Evolutionary conservation across 2,797 vertebrate genomes (phyloP).

Genomic region (Eulemur rubriventer): DNA sequence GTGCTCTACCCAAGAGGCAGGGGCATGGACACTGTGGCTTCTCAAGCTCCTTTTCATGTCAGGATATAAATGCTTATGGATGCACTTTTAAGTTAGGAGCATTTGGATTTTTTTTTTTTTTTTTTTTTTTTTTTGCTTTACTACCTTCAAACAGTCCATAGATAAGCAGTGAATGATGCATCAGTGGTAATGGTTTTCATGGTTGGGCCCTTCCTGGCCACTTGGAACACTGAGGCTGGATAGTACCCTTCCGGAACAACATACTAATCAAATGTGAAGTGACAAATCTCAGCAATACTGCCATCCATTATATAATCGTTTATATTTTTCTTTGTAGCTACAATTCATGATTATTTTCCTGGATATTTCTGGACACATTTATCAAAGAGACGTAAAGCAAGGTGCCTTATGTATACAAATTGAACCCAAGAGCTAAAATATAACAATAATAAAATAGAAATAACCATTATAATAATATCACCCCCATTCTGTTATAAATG

Average conservation of each 20-base stretch:
- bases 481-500: neutral
- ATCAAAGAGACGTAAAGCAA: slow-evolving; percentile 35
- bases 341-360: slow-evolving; percentile 34
- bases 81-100: slow-evolving; percentile 6
- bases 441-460: neutral
- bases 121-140: slow-evolving; percentile 39
- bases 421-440: slow-evolving; percentile 4
- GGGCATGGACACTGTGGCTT: neutral
- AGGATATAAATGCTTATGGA: neutral
- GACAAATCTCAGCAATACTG: neutral
- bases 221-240: neutral
- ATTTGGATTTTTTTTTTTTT: slow-evolving; percentile 28
- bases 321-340: slow-evolving; percentile 6
- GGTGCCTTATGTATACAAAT: neutral
- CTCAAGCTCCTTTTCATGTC: neutral
- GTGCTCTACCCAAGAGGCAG: neutral
- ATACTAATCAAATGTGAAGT: neutral
- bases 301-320: neutral
- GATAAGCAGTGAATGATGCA: neutral
- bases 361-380: slow-evolving; percentile 1
- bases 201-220: neutral
- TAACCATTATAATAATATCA: neutral
- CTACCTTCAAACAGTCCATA: neutral
- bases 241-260: neutral
- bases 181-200: neutral